Evolutionary conservation across 2,113 vertebrate species (phyloP), one percentile per base, ranked within the genome.

Genomic region (Brachyhypopomus gauderio): DNA sequence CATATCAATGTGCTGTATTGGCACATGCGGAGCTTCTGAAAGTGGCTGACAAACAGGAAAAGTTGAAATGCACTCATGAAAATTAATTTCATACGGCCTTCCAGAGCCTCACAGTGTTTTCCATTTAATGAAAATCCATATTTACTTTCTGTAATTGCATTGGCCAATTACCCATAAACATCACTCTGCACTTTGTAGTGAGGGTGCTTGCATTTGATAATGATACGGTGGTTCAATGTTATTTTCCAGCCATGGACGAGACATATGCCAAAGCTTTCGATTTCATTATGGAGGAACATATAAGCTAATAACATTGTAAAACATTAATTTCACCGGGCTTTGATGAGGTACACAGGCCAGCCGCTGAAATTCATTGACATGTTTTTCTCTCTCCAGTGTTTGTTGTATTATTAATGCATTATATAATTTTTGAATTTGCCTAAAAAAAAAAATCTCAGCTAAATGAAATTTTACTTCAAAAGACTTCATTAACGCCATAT

Each of bases 391-490:
- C 76, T 25, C 7, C 48, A 23, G 74, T 86, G 82, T 89, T 90
- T 90, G 88, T 90, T 91, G 82, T 89, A 89, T 91, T 89, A 90
- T 92, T 92, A 90, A 92, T 91, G 86, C 78, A 84, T 88, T 76
- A 89, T 77, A 84, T 88, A 67, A 83, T 84, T 80, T 87, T 88
- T 81, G 62, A 80, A 80, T 86, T 77, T 74, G 83, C 20, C 66
- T 63, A 73, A 72, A 79, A 86, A 55, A 59, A 70, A 70, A 78
- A 85, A 55, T 56, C 56, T 83, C 64, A 85, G 76, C 79, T 88
- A 86, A 86, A 88, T 88, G 83, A 83, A 80, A 82, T 81, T 75
- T 81, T 85, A 84, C 70, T 86, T 69, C 79, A 76, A 66, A 85
- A 77, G 74, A 82, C 56, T 81, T 70, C 9, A 11, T 14, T 52